Evolutionary conservation across 2,797 vertebrate species (phyloP).

Genomic region (Vipera latastei): DNA sequence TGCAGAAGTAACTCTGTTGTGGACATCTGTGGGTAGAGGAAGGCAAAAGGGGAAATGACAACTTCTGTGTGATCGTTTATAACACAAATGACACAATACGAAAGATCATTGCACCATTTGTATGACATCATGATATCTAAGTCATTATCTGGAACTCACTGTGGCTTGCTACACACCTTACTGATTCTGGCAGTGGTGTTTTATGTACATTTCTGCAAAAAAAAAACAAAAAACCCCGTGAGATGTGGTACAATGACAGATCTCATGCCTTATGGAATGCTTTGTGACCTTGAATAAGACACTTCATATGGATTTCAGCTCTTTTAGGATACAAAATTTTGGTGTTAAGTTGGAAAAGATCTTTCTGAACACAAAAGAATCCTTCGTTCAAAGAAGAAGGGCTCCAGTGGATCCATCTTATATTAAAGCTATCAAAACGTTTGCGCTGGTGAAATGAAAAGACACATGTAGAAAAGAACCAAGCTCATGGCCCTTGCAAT

Average conservation of each 20-base stretch:
- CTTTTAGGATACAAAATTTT: neutral
- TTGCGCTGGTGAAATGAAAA: rapidly evolving
- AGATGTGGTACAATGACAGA: neutral
- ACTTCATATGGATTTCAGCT: neutral
- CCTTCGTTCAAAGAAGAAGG: neutral
- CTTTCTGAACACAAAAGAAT: neutral
- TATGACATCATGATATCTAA: neutral
- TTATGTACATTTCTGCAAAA: neutral
- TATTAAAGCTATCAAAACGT: neutral
- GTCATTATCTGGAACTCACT: neutral
- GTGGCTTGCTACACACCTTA: neutral
- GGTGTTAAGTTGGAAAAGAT: neutral
- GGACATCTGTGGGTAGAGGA: neutral
- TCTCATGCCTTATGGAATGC: neutral
- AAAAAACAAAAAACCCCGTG: neutral
- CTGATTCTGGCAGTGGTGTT: neutral
- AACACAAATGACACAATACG: neutral
- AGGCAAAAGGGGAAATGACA: neutral
- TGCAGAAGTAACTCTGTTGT: neutral
- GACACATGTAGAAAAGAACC: neutral
- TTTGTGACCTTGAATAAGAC: neutral
- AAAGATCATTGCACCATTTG: neutral
- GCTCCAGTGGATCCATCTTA: neutral
- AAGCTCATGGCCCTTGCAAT: neutral
- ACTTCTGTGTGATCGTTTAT: neutral